Evolutionary conservation across 2,797 vertebrate species (phyloP), one percentile per base, ranked within the genome.

Genomic region (Brotula barbata): DNA sequence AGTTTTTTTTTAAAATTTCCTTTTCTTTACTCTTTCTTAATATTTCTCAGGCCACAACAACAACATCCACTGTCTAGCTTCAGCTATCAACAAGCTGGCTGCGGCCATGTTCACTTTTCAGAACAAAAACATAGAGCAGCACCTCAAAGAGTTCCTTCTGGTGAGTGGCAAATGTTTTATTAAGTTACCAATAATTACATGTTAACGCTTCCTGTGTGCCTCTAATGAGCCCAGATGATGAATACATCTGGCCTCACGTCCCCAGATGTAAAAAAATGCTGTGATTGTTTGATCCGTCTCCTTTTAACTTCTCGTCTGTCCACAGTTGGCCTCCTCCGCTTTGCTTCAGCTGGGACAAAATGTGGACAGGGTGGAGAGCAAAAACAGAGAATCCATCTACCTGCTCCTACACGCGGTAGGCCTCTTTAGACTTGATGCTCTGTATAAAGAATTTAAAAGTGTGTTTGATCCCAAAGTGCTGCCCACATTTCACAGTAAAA

Each of bases 91-190:
- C 75, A 93, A 96, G 42, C 85, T 98, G 14, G 87, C 93, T 4
- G 94, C 94, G 6, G 95, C 95, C 20, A 94, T 97, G 87, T 96
- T 96, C 80, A 98, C 95, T 0, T 36, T 94, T 12, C 93, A 95
- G 88, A 90, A 88, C 62, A 94, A 94, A 84, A 95, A 95, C 84
- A 95, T 98, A 1, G 93, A 97, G 87, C 90, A 88, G 14, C 95
- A 97, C 44, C 94, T 98, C 14, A 94, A 94, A 79, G 95, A 98
- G 56, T 98, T 98, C 80, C 90, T 98, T 40, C 68, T 93, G 94
- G 96, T 97, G 69, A 91, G 94, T 71, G 17, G 7, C 1, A 17
- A 49, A 52, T 15, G 17, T 7, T 33, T 20, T 1, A 25, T 20
- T 15, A 11, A 20, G 15, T 40, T 36, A 2, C 39, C 11, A 11